Evolutionary conservation across 1,140 invertebrate genomes (phyloP).

Genomic region (Phenacoccus solenopsis): DNA sequence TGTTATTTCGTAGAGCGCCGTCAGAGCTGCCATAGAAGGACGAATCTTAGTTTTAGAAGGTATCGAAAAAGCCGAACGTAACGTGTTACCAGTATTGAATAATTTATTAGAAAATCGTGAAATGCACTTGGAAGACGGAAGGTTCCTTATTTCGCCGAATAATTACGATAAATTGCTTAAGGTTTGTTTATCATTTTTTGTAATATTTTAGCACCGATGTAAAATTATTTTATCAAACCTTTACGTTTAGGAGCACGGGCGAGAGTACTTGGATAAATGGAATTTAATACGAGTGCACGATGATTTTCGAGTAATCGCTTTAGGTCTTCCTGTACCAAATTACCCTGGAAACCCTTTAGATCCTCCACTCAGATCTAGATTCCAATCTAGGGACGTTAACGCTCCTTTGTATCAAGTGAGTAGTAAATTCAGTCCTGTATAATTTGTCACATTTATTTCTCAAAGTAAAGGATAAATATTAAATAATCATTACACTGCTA

Average conservation of each 20-base stretch:
- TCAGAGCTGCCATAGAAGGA: slow-evolving; percentile 76
- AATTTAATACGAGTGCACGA: slow-evolving; percentile 79
- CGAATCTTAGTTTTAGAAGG: slow-evolving; percentile 87
- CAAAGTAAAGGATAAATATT: no score
- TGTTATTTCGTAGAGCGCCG: slow-evolving; percentile 53
- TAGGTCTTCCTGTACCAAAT: slow-evolving; percentile 75
- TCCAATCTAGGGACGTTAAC: slow-evolving; percentile 78
- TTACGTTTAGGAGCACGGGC: slow-evolving; percentile 51
- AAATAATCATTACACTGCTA: no score
- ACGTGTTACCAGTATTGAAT: slow-evolving; percentile 93
- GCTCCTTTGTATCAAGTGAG: slow-evolving; percentile 46
- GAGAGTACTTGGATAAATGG: slow-evolving; percentile 69
- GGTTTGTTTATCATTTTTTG: slow-evolving; percentile 39
- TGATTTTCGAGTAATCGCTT: slow-evolving; percentile 80
- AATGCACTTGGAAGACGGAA: slow-evolving; percentile 95
- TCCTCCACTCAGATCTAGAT: slow-evolving; percentile 85
- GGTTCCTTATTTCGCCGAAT: slow-evolving; percentile 74
- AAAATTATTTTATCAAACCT: no score
- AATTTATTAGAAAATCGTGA: slow-evolving; percentile 97
- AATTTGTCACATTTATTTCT: no score
- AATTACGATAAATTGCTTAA: slow-evolving; percentile 83
- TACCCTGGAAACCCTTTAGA: slow-evolving; percentile 81
- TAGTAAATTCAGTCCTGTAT: no score
- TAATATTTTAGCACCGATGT: not conserved
- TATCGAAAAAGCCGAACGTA: slow-evolving; percentile 93